Evolutionary conservation across 1,140 invertebrate species (phyloP).

Genomic region (Zaprionus lachaisei): DNA sequence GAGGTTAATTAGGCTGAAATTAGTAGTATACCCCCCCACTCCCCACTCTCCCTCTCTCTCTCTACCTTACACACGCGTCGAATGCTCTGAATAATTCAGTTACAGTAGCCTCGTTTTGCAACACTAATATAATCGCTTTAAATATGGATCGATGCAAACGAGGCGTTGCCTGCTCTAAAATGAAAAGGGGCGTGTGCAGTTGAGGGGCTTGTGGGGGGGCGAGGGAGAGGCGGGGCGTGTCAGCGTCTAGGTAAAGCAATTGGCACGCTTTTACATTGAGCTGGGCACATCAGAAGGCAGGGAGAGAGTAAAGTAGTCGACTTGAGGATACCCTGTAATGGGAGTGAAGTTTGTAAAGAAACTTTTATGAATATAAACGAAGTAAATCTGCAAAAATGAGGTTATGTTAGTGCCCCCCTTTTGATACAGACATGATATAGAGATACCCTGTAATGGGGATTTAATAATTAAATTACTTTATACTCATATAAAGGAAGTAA

Average conservation of each 20-base stretch:
- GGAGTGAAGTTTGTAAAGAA: too few species aligned
- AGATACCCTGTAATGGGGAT: too few species aligned
- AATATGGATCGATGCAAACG: conserved; percentile 73
- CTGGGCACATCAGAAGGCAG: conserved; percentile 18
- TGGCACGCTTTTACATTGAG: conserved; percentile 49
- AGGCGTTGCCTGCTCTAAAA: conserved; percentile 32
- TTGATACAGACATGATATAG: too few species aligned
- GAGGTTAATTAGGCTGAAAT: conserved; percentile 21
- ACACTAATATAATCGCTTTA: conserved; percentile 67
- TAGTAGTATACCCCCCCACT: neutral
- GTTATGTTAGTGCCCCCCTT: too few species aligned
- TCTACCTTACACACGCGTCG: conserved; percentile 8
- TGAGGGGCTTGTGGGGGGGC: neutral
- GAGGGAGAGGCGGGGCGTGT: conserved; percentile 15
- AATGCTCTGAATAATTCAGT: conserved; percentile 45
- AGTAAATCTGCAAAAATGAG: too few species aligned
- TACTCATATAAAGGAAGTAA: too few species aligned
- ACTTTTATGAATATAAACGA: rapidly evolving
- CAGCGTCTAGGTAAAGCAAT: conserved; percentile 60
- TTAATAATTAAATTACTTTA: too few species aligned
- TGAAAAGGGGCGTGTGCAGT: neutral
- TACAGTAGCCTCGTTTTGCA: conserved; percentile 30
- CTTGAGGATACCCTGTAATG: neutral
- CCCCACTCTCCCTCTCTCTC: too few species aligned
- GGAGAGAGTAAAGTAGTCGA: neutral